Base-by-base conservation (phyloP, 1,140 invertebrate genomes). In the Drosophila baimaii region DNA sequence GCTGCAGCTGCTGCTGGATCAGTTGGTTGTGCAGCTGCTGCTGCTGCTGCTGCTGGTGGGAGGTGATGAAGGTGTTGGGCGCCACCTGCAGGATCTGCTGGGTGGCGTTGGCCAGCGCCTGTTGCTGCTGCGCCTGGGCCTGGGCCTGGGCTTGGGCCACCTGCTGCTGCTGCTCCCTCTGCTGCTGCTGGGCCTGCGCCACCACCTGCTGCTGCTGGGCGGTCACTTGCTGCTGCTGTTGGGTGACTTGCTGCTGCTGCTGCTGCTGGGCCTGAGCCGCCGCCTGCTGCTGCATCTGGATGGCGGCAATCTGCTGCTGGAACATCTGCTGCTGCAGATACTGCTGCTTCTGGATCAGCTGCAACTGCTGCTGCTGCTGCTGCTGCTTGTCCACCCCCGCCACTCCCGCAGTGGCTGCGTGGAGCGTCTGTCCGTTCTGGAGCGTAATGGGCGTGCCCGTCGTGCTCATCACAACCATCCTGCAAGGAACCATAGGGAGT, bases 11-110 rank as follows among this genome's bases (percentile, higher is more conserved):
- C n/a, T n/a, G n/a, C n/a, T n/a, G n/a, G n/a, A n/a, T n/a, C n/a
- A n/a, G n/a, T n/a, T n/a, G n/a, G n/a, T n/a, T n/a, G n/a, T n/a
- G n/a, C n/a, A n/a, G n/a, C n/a, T n/a, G n/a, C n/a, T n/a, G n/a
- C n/a, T n/a, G n/a, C n/a, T n/a, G n/a, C n/a, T n/a, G n/a, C n/a
- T n/a, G n/a, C n/a, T n/a, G n/a, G n/a, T n/a, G n/a, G 9, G 77
- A 65, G 17, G 81, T 55, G 44, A 85, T 80, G 41, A 77, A 85
- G 7, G 71, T 75, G 35, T 69, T 80, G 12, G 73, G 64, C 19
- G 81, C 93, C 92, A 93, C 93, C 10, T 93, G 91, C 58, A 93
- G 90, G 52, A 93, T 91, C n/a, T 93, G 91, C 35, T 88, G 83
- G 1, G 71, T 64, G 9, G 80, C 80, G 44, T 70, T 77, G 78